These are phyloP conservation scores for Buathra laborator DNA, from an alignment of 2,888 invertebrate genomes.

Conservation along the genomic window DNA sequence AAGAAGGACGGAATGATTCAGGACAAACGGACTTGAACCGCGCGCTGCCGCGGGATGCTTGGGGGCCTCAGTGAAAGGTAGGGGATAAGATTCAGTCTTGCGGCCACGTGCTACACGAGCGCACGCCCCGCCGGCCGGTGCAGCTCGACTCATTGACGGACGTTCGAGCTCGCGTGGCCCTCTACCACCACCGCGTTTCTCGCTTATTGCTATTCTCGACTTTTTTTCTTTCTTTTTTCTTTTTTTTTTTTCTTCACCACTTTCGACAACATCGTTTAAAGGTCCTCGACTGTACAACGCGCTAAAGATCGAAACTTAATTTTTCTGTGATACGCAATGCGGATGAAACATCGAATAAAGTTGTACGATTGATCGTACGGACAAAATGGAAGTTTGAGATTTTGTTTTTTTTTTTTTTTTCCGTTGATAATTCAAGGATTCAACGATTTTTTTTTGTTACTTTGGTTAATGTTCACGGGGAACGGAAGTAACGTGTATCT, in stretches of 20 bases:
- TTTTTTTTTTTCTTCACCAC: constrained; percentile 50
- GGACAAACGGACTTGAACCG: constrained; percentile 80
- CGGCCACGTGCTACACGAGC: constrained; percentile 84
- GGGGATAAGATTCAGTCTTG: constrained; percentile 83
- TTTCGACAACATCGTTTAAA: background rate
- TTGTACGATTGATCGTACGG: background rate
- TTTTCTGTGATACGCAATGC: background rate
- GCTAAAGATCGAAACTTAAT: background rate
- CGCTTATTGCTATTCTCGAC: constrained; percentile 28
- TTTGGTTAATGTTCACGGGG: too few species aligned
- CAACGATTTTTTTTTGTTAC: background rate
- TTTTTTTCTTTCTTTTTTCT: constrained; percentile 11
- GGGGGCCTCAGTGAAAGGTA: constrained; percentile 77
- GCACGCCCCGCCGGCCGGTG: constrained; percentile 83
- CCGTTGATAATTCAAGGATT: background rate
- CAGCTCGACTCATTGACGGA: constrained; percentile 75
- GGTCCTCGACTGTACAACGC: background rate
- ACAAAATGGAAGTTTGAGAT: background rate
- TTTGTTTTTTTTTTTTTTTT: constrained; percentile 1
- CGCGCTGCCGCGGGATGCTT: constrained; percentile 72
- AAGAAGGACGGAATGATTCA: constrained; percentile 79
- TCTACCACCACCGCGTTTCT: constrained; percentile 65
- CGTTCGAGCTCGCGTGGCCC: constrained; percentile 69
- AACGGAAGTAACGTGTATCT: background rate
- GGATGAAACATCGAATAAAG: background rate